phyloP scores from a whole-genome alignment of 1,140 invertebrate species.

The Zaprionus lachaisei region DNA sequence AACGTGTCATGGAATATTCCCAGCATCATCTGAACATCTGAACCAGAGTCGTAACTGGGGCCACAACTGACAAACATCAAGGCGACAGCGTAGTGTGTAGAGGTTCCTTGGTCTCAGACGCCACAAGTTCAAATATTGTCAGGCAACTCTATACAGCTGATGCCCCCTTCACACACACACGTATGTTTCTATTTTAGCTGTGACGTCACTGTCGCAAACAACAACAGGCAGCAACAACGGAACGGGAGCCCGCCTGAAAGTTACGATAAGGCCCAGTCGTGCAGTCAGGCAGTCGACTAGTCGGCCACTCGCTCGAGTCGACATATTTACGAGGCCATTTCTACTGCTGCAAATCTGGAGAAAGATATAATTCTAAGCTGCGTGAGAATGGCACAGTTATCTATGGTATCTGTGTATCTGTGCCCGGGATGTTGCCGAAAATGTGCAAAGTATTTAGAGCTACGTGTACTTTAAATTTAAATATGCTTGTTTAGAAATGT shows the following conservation, averaged over 20 bases:
- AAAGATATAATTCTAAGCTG: slow-evolving; percentile 61
- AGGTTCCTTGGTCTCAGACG: slow-evolving; percentile 55
- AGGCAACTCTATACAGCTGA: slow-evolving; percentile 29
- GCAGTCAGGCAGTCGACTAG: slow-evolving; percentile 36
- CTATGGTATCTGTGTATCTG: slow-evolving; percentile 35
- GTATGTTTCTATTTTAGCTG: slow-evolving; percentile 49
- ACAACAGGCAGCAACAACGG: slow-evolving; percentile 24
- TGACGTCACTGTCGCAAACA: slow-evolving; percentile 59
- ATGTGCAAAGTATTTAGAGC: slow-evolving; percentile 23
- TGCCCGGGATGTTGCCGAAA: slow-evolving; percentile 35
- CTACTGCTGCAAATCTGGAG: slow-evolving; percentile 57
- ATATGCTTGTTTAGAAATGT: neutral
- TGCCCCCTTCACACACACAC: slow-evolving; percentile 10
- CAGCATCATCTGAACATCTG: slow-evolving; percentile 35
- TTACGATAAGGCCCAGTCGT: slow-evolving; percentile 48
- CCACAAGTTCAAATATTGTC: slow-evolving; percentile 74
- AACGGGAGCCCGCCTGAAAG: slow-evolving; percentile 21
- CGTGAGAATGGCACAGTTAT: slow-evolving; percentile 75
- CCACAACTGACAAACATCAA: slow-evolving; percentile 40
- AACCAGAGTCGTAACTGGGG: slow-evolving; percentile 11
- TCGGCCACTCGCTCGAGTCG: slow-evolving; percentile 50
- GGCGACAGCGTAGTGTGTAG: slow-evolving; percentile 26
- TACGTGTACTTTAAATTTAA: slow-evolving; percentile 26
- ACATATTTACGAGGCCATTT: slow-evolving; percentile 74
- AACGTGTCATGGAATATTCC: slow-evolving; percentile 81